Conservation (phyloP, 2,888 invertebrate species). For the Hermaeophaga mercurialis region DNA sequence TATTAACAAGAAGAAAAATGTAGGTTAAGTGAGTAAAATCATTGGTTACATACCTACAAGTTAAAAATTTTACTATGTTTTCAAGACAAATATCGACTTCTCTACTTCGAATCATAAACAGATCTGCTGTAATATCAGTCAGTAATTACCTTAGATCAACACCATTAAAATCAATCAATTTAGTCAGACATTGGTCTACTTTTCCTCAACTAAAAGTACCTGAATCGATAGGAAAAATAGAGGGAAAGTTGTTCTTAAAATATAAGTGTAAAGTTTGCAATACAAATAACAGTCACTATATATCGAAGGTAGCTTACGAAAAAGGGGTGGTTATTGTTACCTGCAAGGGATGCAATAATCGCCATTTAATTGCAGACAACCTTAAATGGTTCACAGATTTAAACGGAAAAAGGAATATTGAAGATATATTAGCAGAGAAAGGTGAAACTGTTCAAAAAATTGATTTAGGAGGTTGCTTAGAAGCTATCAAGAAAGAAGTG, state of each 20-base stretch:
- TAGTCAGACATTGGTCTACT: neutral
- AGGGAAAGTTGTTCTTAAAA: constrained; percentile 70
- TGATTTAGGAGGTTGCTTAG: constrained; percentile 38
- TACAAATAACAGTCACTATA: constrained; percentile 75
- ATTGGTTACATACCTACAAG: too few species aligned
- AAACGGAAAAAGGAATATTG: constrained; percentile 81
- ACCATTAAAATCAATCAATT: neutral
- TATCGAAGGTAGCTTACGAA: constrained; percentile 84
- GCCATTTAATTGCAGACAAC: constrained; percentile 96
- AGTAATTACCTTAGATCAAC: neutral
- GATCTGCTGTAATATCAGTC: neutral
- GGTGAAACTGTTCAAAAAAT: constrained; percentile 79
- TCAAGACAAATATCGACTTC: neutral
- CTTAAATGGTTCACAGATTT: constrained; percentile 91
- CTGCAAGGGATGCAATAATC: constrained; percentile 85
- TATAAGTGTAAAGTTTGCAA: constrained; percentile 92
- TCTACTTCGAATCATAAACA: neutral
- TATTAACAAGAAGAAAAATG: too few species aligned
- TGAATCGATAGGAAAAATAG: constrained; percentile 49
- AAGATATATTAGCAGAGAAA: constrained; percentile 84
- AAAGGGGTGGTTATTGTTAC: constrained; percentile 91
- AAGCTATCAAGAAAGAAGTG: constrained; percentile 23
- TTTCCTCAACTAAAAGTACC: neutral
- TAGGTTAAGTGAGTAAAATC: too few species aligned
- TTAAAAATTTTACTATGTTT: constrained; percentile 14